Base-by-base conservation (phyloP, 2,888 invertebrate species). In the Ellobium chinense region DNA sequence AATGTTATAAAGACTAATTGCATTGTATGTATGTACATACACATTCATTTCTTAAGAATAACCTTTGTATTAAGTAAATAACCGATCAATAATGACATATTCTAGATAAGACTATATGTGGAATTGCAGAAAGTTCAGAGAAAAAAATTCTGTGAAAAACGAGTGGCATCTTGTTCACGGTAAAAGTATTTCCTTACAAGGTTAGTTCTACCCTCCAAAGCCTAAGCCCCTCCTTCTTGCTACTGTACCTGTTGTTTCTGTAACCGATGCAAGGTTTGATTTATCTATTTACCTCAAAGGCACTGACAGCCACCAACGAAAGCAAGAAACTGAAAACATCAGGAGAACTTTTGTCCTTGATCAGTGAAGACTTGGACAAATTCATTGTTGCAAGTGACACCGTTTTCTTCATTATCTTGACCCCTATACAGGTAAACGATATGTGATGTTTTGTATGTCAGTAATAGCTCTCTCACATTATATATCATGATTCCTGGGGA, bases 311-410 rank as follows among this genome's bases (percentile, higher is more conserved):
- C 86, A 90, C 88, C 74, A 90, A 88, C 79, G 88, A 88, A 21
- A 88, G 90, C 34, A 85, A 88, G n/a, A 91, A 89, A 77, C 80
- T 84, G 27, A 87, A 88, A 18, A 92, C 92, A 1, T 89, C 91
- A 2, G 92, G 92, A 3, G 91, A 93, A 83, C 90, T 93, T 29
- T 92, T 93, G 39, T 92, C 92, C 81, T 86, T 92, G 75, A 92
- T 93, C 91, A 90, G 92, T 0, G 92, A 93, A 2, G 92, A 92
- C 82, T 90, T 92, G 74, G 92, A 93, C 84, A 82, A 91, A 21
- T 83, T 93, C 12, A 90, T 91, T 80, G 91, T 92, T 75, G 87
- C 87, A 12, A 87, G 87, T n/a, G 87, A 86, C 2, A 46, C n/a
- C n/a, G n/a, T n/a, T n/a, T n/a, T n/a, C n/a, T n/a, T n/a, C n/a